These are phyloP conservation scores for Trachelus stipa DNA, from an alignment of 2,888 invertebrate species.

Conservation along the genomic window DNA sequence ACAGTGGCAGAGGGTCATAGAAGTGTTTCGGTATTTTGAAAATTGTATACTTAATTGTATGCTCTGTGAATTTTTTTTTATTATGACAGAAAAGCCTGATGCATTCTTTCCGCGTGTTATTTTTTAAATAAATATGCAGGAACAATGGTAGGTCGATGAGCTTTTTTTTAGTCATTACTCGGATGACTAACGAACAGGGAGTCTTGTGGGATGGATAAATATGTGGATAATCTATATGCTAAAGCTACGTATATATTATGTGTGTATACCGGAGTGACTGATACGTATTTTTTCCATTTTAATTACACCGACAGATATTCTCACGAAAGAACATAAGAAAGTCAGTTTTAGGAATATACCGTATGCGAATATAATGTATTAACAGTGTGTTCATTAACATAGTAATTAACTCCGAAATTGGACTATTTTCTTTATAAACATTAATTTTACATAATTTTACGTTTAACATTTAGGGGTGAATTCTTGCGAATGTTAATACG, in stretches of 20 bases:
- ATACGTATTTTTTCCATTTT: constrained; percentile 23
- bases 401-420: no score
- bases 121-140: constrained; percentile 17
- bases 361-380: background rate
- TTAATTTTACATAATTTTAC: background rate
- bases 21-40: background rate
- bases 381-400: no score
- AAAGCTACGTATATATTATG: no score
- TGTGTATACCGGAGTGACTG: background rate
- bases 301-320: constrained; percentile 45
- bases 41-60: background rate
- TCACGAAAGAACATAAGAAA: constrained; percentile 32
- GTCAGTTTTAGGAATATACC: background rate
- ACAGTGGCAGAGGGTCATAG: background rate
- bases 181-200: background rate
- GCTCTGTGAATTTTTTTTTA: background rate
- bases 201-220: no score
- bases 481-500: background rate
- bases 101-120: background rate
- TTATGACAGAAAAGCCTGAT: background rate
- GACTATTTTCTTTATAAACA: background rate
- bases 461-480: no score
- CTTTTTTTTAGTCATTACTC: constrained; percentile 10
- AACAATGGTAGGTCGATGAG: constrained; percentile 20
- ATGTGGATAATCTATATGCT: no score